A percentile compares a stretch with the other conserved stretches of the same genome.
Conservation (phyloP, 2,113 vertebrate species). For the Cranoglanis bouderius region DNA sequence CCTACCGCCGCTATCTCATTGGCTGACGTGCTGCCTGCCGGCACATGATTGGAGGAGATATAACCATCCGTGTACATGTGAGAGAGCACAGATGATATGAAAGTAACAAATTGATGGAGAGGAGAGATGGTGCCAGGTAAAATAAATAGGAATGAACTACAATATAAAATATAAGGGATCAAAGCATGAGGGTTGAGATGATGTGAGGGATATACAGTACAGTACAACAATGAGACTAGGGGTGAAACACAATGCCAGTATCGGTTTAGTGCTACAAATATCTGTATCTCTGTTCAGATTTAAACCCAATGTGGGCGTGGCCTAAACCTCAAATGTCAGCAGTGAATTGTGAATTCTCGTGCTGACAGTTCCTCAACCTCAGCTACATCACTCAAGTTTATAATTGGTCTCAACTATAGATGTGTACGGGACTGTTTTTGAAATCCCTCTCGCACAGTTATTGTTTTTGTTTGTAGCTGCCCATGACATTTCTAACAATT, state of each 20-base stretch:
- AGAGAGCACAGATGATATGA: background rate
- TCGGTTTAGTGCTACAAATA: background rate
- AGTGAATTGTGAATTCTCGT: background rate
- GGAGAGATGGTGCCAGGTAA: background rate
- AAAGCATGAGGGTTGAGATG: background rate
- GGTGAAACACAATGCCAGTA: background rate
- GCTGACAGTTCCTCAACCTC: background rate
- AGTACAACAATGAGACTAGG: background rate
- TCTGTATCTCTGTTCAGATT: background rate
- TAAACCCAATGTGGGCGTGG: background rate
- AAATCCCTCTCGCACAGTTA: no score
- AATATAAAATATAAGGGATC: background rate
- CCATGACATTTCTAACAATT: background rate
- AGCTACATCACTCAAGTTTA: background rate
- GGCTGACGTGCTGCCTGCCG: conserved; percentile 36
- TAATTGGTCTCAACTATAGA: background rate
- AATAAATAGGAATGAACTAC: background rate
- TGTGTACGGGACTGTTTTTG: background rate
- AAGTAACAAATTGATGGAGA: background rate
- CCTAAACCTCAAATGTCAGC: background rate
- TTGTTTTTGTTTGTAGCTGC: background rate
- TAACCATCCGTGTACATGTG: background rate
- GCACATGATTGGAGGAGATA: conserved; percentile 36
- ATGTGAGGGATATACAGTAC: background rate
- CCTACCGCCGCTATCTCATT: conserved; percentile 34